Conservation (phyloP, 2,797 vertebrate genomes). For the Smutsia temminckii region DNA sequence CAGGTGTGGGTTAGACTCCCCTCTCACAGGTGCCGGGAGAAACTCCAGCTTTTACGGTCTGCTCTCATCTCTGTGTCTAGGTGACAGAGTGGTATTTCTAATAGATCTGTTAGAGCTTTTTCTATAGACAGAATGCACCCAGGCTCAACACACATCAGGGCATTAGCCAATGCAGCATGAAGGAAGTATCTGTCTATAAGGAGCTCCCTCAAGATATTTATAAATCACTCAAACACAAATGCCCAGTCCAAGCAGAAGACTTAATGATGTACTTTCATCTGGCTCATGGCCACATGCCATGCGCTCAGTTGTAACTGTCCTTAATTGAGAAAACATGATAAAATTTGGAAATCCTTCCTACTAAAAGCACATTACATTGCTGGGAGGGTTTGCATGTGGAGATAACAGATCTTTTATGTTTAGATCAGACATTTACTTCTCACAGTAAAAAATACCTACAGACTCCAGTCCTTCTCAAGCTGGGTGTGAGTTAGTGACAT, state of each 20-base stretch:
- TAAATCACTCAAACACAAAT: not conserved
- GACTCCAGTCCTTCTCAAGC: not conserved
- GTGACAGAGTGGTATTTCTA: not conserved
- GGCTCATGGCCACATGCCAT: not conserved
- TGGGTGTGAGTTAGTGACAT: not conserved
- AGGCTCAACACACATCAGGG: not conserved
- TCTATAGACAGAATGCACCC: not conserved
- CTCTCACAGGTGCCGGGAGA: not conserved
- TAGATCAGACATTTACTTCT: not conserved
- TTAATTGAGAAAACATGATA: constrained; percentile 28
- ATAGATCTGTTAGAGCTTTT: not conserved
- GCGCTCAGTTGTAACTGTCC: not conserved
- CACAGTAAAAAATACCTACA: not conserved
- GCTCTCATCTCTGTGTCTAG: not conserved
- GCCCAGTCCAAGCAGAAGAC: not conserved
- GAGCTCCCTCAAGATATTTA: not conserved
- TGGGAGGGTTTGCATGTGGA: not conserved
- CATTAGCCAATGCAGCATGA: not conserved
- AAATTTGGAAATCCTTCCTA: not conserved
- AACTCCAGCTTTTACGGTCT: not conserved
- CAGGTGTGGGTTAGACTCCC: fast-evolving
- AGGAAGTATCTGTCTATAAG: not conserved
- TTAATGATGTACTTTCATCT: not conserved
- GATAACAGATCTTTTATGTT: not conserved
- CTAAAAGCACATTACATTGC: not conserved